Evolutionary conservation across 2,888 invertebrate genomes (phyloP), one percentile per base, ranked within the genome.

Genomic region (Cerastis rubricosa): DNA sequence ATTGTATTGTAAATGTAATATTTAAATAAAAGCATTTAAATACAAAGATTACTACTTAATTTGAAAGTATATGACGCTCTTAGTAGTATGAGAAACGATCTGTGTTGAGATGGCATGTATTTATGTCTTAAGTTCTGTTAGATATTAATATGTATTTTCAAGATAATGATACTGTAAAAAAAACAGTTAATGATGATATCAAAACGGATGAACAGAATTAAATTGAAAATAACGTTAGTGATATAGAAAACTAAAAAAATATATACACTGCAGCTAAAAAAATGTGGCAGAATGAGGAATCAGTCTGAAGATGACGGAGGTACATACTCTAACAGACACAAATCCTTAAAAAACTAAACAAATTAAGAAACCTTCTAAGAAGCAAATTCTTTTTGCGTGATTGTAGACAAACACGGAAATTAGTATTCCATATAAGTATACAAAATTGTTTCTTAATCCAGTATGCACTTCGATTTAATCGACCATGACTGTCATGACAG

Each of bases 1-100:
- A 86, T 88, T 86, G 81, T 86, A 78, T 84, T 86, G 84, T 87
- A 76, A 85, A 71, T 78, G 57, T 75, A 67, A 77, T 80, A 85
- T 87, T 86, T 80, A 87, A 85, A 87, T 87, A 80, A 79, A 84
- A 77, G 22, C 68, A 81, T 81, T 81, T 76, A 76, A 87, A 82
- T 86, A 78, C 84, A 84, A 86, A 86, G 69, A 80, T 86, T 76
- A 86, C 67, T 86, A 67, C 78, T 78, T 74, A 74, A 84, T 86
- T 85, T 84, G 40, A 81, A 75, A 74, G 68, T 54, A 11, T 78
- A 57, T 71, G 77, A 47, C 45, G 61, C 11, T 70, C 25, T 64
- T 9, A 17, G 40, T 77, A 35, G 47, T 61, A 12, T 45, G 43
- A 49, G 54, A 43, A 47, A 45, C 14, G 12, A 84, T 65, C 17